These are phyloP conservation scores for Tricholaema leucomelas DNA, from an alignment of 2,113 vertebrate genomes.

Conservation along the genomic window DNA sequence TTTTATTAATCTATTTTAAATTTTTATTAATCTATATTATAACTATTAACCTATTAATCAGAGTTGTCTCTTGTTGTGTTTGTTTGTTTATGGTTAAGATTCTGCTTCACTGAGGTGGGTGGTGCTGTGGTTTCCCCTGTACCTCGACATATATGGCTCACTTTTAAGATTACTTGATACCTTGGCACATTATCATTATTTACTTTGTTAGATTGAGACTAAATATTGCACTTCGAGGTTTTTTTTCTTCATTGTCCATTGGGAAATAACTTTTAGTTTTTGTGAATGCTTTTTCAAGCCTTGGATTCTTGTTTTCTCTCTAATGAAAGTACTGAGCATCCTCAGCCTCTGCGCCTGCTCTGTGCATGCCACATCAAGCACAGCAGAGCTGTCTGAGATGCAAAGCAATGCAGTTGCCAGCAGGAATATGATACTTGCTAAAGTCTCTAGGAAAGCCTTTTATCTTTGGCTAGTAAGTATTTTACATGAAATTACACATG, in stretches of 20 bases:
- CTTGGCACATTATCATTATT: background rate
- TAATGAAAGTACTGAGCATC: background rate
- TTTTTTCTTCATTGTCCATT: background rate
- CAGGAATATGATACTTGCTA: constrained; percentile 47
- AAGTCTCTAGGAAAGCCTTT: constrained; percentile 52
- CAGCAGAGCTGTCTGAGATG: background rate
- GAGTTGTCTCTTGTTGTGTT: background rate
- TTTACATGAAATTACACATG: constrained; percentile 57
- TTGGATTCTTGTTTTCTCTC: constrained; percentile 2
- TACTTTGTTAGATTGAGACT: background rate
- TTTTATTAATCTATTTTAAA: background rate
- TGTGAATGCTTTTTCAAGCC: background rate
- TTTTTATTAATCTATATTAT: background rate
- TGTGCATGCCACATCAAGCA: constrained; percentile 28
- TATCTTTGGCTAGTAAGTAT: constrained; percentile 60
- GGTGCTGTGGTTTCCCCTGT: background rate
- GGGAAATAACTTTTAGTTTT: constrained; percentile 6
- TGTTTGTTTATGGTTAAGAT: background rate
- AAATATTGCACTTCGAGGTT: background rate
- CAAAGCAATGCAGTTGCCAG: constrained; percentile 37
- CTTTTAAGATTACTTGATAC: background rate
- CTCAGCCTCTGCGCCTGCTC: constrained; percentile 25
- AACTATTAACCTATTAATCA: no score
- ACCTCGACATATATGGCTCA: background rate
- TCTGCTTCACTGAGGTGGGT: background rate